A percentile compares a stretch with the other conserved stretches of the same genome.
These are phyloP conservation scores for Ornithoptera priamus DNA, from an alignment of 2,888 invertebrate genomes.

Conservation along the genomic window DNA sequence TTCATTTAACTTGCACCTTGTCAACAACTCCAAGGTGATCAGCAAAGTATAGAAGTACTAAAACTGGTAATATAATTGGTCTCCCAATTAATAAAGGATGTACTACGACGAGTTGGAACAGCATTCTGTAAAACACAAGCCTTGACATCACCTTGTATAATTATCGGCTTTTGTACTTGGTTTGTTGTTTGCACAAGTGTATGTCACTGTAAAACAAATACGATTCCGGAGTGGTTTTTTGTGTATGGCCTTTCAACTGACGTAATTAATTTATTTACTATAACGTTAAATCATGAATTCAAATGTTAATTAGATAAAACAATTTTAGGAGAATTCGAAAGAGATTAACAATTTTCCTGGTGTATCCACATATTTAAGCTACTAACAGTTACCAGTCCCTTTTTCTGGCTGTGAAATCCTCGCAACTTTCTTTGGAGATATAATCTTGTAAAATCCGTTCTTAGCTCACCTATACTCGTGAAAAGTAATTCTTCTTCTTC, in stretches of 20 bases:
- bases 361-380: too few relatives aligned
- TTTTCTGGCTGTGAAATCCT: too few relatives aligned
- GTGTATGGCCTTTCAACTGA: neutral
- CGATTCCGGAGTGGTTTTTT: conserved; percentile 7
- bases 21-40: neutral
- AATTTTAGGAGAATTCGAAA: too few relatives aligned
- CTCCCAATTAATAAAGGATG: conserved; percentile 8
- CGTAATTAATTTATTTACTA: neutral
- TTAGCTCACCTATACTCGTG: too few relatives aligned
- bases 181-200: conserved; percentile 19
- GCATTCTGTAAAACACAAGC: conserved; percentile 15
- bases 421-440: too few relatives aligned
- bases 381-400: too few relatives aligned
- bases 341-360: too few relatives aligned
- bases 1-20: neutral
- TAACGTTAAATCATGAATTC: neutral
- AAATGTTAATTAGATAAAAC: too few relatives aligned
- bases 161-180: conserved; percentile 14
- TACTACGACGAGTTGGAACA: conserved; percentile 1
- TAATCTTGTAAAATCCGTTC: too few relatives aligned
- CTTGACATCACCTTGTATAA: conserved; percentile 26
- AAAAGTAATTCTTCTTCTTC: too few relatives aligned
- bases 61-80: conserved; percentile 1
- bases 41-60: neutral
- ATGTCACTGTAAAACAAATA: conserved; percentile 5